Percentiles rank a stretch among this genome's conserved stretches.
phyloP scores from a whole-genome alignment of 2,888 invertebrate genomes.

The Rambutsinella grinnellia region DNA sequence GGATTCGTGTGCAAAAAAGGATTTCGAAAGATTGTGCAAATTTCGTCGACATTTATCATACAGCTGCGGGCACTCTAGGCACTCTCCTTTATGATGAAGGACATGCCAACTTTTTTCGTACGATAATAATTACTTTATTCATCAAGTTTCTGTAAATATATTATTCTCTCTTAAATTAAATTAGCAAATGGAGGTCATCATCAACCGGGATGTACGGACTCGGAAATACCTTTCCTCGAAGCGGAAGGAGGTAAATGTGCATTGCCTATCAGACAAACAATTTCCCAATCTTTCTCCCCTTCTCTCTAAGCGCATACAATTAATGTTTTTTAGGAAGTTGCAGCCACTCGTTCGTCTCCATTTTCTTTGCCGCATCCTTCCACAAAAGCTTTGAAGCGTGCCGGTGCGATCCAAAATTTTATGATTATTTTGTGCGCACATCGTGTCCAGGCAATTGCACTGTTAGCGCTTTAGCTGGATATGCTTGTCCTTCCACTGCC shows the following conservation, averaged over 20 bases:
- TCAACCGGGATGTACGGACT: constrained; percentile 29
- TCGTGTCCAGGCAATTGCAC: constrained; percentile 20
- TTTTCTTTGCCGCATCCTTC: constrained; percentile 27
- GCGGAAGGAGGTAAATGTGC: neutral
- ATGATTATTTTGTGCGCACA: constrained; percentile 6
- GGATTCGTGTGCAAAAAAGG: neutral
- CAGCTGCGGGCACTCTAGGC: constrained; percentile 29
- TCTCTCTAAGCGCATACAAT: too few relatives aligned
- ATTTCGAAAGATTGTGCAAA: constrained; percentile 2
- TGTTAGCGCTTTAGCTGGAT: constrained; percentile 16
- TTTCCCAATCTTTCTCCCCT: too few relatives aligned
- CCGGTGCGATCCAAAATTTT: constrained; percentile 18
- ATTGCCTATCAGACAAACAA: too few relatives aligned
- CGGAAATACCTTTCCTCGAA: neutral
- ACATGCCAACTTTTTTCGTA: constrained; percentile 32
- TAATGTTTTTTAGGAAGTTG: constrained; percentile 24
- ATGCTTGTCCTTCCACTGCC: constrained; percentile 23
- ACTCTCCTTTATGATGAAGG: constrained; percentile 1
- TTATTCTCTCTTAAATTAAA: neutral
- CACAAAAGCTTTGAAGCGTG: constrained; percentile 24
- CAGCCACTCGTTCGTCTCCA: constrained; percentile 22
- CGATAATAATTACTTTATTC: too few relatives aligned
- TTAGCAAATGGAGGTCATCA: constrained; percentile 39
- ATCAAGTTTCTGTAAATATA: too few relatives aligned
- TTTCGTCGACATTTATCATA: constrained; percentile 45